phyloP scores from a whole-genome alignment of 2,888 invertebrate species.

The Epirrita christyi region DNA sequence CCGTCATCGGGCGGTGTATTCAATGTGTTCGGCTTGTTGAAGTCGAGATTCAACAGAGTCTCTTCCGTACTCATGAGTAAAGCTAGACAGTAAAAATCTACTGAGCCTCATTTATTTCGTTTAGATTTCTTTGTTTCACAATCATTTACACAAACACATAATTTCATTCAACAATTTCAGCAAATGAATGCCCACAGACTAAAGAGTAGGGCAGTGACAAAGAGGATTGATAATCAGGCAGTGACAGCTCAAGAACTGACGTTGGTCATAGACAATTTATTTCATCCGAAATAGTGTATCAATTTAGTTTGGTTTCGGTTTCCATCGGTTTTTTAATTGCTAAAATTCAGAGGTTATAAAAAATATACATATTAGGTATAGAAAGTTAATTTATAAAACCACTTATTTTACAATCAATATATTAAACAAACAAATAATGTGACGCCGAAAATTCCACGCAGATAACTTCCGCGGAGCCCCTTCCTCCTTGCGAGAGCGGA shows the following conservation, averaged over 20 bases:
- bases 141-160: slow-evolving; percentile 81
- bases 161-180: slow-evolving; percentile 60
- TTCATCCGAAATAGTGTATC: slow-evolving; percentile 14
- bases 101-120: slow-evolving; percentile 82
- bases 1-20: slow-evolving; percentile 82
- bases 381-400: too few species aligned
- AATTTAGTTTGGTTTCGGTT: neutral
- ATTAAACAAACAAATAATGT: too few species aligned
- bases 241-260: slow-evolving; percentile 52
- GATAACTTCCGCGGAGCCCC: too few species aligned
- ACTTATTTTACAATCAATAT: too few species aligned
- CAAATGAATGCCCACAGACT: slow-evolving; percentile 52
- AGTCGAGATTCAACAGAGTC: slow-evolving; percentile 86
- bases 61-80: slow-evolving; percentile 86
- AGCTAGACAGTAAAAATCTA: slow-evolving; percentile 72
- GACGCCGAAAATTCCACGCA: too few species aligned
- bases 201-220: slow-evolving; percentile 53
- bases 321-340: slow-evolving; percentile 18
- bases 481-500: too few species aligned
- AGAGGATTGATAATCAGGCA: too few species aligned
- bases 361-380: too few species aligned
- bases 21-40: slow-evolving; percentile 81
- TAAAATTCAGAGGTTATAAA: too few species aligned
- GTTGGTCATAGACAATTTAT: slow-evolving; percentile 41
- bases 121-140: slow-evolving; percentile 81